Evolutionary conservation across 2,797 vertebrate genomes (phyloP).

Genomic region (Neostethus bicornis): DNA sequence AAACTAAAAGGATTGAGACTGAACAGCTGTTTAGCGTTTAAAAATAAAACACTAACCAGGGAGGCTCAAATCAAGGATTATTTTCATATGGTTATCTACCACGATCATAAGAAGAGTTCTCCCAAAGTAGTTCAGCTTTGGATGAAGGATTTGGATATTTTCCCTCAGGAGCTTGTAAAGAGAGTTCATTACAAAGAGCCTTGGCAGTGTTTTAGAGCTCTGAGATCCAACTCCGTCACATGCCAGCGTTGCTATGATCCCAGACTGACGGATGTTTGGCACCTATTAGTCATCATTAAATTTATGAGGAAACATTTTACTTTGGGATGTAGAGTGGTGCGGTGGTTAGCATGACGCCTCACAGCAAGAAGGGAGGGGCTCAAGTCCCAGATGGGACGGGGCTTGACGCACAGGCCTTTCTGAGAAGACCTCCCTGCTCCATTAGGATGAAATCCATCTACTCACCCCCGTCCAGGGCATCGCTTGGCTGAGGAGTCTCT

Average conservation of each 20-base stretch:
- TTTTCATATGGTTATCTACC: slow-evolving; percentile 31
- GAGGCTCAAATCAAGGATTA: neutral
- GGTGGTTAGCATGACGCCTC: too few relatives aligned
- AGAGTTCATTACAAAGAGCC: slow-evolving; percentile 36
- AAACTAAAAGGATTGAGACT: too few relatives aligned
- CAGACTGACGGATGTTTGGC: slow-evolving; percentile 31
- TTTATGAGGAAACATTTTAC: slow-evolving; percentile 22
- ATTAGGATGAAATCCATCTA: too few relatives aligned
- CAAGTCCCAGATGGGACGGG: too few relatives aligned
- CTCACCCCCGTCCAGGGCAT: too few relatives aligned
- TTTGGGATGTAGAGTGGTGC: too few relatives aligned
- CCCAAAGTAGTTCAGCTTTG: slow-evolving; percentile 17
- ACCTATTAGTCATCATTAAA: slow-evolving; percentile 41
- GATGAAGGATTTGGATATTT: slow-evolving; percentile 6
- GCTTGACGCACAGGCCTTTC: too few relatives aligned
- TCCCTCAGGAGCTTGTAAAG: slow-evolving; percentile 30
- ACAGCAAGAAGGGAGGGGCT: slow-evolving; percentile 13
- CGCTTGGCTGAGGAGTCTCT: too few relatives aligned
- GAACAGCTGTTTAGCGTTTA: too few relatives aligned
- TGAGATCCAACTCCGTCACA: slow-evolving; percentile 33
- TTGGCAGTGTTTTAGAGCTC: slow-evolving; percentile 36
- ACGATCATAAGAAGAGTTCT: slow-evolving; percentile 23
- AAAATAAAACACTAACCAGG: too few relatives aligned
- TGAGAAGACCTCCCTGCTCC: too few relatives aligned
- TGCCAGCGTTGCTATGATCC: slow-evolving; percentile 43